Percentiles rank a stretch among this genome's conserved stretches.
Evolutionary conservation across 2,113 vertebrate genomes (phyloP).

Genomic region (Halcyon senegalensis): DNA sequence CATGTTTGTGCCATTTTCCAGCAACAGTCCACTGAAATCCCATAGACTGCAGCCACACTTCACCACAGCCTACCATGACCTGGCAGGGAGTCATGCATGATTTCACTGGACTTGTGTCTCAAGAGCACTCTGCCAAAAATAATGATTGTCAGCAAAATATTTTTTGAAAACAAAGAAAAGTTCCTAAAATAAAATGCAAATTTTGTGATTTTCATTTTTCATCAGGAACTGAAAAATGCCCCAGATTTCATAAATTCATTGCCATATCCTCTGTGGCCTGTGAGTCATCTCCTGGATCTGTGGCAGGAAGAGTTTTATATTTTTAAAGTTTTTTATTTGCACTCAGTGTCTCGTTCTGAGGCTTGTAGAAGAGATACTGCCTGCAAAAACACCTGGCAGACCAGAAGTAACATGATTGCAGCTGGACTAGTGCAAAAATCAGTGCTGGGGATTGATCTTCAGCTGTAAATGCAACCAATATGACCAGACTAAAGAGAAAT

Average conservation of each 20-base stretch:
- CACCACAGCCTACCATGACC: neutral
- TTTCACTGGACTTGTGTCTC: neutral
- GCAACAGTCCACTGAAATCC: neutral
- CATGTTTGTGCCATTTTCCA: neutral
- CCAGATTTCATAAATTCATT: slow-evolving; percentile 32
- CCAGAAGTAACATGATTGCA: neutral
- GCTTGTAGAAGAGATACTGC: fast-evolving
- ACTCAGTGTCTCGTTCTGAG: neutral
- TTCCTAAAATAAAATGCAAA: neutral
- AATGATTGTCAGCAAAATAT: neutral
- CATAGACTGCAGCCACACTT: neutral
- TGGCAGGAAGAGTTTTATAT: neutral
- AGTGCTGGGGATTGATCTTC: neutral
- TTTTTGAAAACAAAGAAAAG: neutral
- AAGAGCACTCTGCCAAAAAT: neutral
- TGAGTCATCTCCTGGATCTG: neutral
- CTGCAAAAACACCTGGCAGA: neutral
- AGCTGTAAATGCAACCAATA: neutral
- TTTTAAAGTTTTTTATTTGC: neutral
- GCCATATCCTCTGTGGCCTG: neutral
- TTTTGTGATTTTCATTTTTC: neutral
- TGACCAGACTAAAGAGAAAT: neutral
- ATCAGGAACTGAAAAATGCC: neutral
- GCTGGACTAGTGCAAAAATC: neutral
- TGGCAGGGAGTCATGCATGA: neutral